A percentile compares a stretch with the other conserved stretches of the same genome.
These are phyloP conservation scores for Synergus umbraculus DNA, from an alignment of 2,888 invertebrate genomes.

Conservation along the genomic window DNA sequence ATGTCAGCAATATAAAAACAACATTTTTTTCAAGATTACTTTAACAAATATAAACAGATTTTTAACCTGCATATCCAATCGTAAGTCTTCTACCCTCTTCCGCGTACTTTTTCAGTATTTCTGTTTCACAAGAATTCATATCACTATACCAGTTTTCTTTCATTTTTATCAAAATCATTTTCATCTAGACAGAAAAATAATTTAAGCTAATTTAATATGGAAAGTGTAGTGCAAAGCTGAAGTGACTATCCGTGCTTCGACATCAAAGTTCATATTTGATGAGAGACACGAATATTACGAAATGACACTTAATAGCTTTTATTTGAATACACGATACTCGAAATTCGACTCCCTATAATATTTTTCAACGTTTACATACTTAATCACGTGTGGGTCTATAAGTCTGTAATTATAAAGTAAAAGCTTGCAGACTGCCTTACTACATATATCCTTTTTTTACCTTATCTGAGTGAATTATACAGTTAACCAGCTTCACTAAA, in stretches of 20 bases:
- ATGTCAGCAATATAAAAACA: background rate
- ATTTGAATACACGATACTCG: too few relatives aligned
- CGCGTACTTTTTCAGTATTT: background rate
- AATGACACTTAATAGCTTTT: background rate
- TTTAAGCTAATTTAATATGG: background rate
- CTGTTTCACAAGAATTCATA: background rate
- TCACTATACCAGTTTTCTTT: background rate
- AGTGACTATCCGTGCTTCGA: background rate
- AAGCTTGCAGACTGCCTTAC: background rate
- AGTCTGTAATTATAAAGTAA: background rate
- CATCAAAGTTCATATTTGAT: background rate
- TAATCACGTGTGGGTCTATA: background rate
- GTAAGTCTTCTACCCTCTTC: slow-evolving; percentile 2
- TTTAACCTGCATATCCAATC: background rate
- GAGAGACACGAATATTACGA: background rate
- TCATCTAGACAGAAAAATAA: background rate
- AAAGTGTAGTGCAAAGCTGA: background rate
- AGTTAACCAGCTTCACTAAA: background rate
- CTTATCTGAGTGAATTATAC: background rate
- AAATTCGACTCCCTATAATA: background rate
- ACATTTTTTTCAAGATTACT: background rate
- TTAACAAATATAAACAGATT: background rate
- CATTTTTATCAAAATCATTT: background rate
- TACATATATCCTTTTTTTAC: background rate
- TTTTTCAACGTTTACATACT: background rate